Evolutionary conservation across 2,113 vertebrate species (phyloP).

Genomic region (Pitta sordida): DNA sequence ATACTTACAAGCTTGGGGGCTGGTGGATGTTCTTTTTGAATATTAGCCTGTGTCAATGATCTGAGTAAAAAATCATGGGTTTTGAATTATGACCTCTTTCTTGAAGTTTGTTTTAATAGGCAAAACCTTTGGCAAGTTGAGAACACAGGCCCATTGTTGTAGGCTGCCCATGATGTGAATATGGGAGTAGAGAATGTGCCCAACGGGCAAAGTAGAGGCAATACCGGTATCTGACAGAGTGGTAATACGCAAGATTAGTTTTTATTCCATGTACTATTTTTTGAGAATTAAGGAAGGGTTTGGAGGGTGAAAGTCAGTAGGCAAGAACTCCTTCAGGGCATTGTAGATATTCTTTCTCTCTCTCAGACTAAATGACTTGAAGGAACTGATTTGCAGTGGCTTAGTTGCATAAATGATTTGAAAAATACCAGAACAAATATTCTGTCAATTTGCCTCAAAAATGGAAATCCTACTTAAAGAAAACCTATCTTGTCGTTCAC

Average conservation of each 20-base stretch:
- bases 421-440: neutral
- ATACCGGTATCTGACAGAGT: neutral
- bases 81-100: neutral
- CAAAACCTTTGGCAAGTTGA: neutral
- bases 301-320: neutral
- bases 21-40: neutral
- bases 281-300: neutral
- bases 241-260: neutral
- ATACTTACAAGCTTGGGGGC: neutral
- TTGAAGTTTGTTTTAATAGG: neutral
- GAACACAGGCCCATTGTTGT: neutral
- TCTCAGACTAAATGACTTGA: neutral
- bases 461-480: neutral
- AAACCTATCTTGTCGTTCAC: neutral
- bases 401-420: neutral
- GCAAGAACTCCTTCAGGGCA: neutral
- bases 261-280: neutral
- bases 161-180: fast-evolving
- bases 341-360: neutral
- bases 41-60: neutral
- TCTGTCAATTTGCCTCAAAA: neutral
- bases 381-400: neutral
- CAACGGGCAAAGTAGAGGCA: neutral
- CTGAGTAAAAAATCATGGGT: neutral
- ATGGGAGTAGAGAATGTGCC: neutral